phyloP scores from a whole-genome alignment of 2,113 vertebrate species.

The Rhea americana region DNA sequence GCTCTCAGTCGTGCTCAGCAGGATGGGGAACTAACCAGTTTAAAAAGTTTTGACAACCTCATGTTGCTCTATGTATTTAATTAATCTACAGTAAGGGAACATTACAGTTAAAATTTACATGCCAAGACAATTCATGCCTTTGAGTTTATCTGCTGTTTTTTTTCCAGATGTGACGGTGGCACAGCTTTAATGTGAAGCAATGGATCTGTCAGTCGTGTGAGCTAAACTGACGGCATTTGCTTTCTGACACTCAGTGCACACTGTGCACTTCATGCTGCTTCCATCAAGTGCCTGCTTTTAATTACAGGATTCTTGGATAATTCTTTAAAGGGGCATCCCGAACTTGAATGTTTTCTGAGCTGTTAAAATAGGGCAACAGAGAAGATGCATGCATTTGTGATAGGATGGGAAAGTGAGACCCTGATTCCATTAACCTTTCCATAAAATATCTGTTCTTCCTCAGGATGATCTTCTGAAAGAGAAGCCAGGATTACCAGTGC shows the following conservation, averaged over 20 bases:
- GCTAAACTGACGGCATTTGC: not conserved
- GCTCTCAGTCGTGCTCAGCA: not conserved
- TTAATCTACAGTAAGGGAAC: not conserved
- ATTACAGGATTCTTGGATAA: not conserved
- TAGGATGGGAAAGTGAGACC: not conserved
- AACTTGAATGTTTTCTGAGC: not conserved
- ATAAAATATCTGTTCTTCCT: not conserved
- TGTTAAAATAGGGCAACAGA: not conserved
- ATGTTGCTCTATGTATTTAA: fast-evolving
- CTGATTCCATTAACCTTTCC: not conserved
- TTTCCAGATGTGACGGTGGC: not conserved
- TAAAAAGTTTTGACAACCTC: not conserved
- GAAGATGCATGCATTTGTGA: not conserved
- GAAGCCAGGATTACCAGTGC: not conserved
- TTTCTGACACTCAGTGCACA: not conserved
- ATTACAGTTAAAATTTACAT: not conserved
- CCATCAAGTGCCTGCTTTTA: not conserved
- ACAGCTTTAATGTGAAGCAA: not conserved
- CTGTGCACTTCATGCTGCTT: not conserved
- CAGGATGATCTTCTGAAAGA: not conserved
- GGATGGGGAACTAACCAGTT: not conserved
- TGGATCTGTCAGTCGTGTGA: not conserved
- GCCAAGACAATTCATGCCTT: not conserved
- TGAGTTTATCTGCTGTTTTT: not conserved
- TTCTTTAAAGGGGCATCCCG: not conserved